phyloP scores from a whole-genome alignment of 2,113 vertebrate species.

The Rhagologus leucostigma region DNA sequence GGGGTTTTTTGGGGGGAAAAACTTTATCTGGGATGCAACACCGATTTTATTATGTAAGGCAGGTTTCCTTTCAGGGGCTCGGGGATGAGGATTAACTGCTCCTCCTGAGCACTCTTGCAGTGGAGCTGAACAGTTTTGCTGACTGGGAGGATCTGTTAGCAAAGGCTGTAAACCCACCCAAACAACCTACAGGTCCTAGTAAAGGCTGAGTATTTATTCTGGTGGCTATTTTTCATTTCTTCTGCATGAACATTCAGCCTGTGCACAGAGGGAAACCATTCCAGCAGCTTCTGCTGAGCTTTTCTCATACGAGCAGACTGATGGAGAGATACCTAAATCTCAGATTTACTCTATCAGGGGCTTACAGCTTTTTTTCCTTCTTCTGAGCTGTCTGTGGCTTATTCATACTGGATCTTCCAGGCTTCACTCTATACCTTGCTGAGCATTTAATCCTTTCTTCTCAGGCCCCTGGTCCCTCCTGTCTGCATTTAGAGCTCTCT shows the following conservation, averaged over 20 bases:
- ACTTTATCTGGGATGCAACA: neutral
- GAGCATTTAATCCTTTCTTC: neutral
- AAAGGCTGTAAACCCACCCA: neutral
- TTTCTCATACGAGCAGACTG: neutral
- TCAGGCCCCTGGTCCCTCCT: neutral
- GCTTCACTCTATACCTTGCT: neutral
- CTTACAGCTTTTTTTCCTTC: neutral
- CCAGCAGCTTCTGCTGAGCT: neutral
- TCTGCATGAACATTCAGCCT: neutral
- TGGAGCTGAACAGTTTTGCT: neutral
- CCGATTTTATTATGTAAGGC: neutral
- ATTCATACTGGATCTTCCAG: neutral
- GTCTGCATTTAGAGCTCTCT: neutral
- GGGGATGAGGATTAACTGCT: neutral
- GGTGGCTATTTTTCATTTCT: neutral
- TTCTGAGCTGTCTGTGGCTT: neutral
- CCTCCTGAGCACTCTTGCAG: neutral
- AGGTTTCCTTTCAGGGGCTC: neutral
- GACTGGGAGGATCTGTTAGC: neutral
- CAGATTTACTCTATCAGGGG: neutral
- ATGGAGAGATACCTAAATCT: neutral
- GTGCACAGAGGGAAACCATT: neutral
- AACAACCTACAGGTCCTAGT: neutral
- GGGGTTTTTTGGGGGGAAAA: neutral
- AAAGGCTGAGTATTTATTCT: neutral